phyloP scores from a whole-genome alignment of 2,888 invertebrate genomes.

The Mesopsocus fuscifrons region DNA sequence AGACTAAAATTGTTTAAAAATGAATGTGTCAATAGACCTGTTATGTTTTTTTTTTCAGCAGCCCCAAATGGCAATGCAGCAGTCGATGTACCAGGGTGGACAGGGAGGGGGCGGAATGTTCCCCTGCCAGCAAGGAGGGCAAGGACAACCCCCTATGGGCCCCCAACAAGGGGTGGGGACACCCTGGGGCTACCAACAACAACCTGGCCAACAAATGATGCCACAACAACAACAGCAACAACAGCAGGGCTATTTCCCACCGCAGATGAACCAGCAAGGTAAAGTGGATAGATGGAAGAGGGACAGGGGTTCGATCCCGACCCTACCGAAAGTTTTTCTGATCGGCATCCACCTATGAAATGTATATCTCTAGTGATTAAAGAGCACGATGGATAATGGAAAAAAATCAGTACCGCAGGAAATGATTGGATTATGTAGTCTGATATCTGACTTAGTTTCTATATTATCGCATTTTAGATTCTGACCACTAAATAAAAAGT shows the following conservation, averaged over 20 bases:
- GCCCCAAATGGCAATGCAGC: conserved; percentile 15
- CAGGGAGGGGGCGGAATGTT: conserved; percentile 15
- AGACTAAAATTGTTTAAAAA: too few species aligned
- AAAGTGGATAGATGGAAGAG: conserved; percentile 10
- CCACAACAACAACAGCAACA: conserved; percentile 28
- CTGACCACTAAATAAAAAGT: too few species aligned
- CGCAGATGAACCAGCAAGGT: conserved; percentile 21
- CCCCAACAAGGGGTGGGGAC: conserved; percentile 26
- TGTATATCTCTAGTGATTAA: too few species aligned
- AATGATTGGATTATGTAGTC: too few species aligned
- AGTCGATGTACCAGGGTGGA: conserved; percentile 19
- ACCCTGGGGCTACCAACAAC: conserved; percentile 28
- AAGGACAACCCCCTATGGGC: conserved; percentile 22
- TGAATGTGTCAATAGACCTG: too few species aligned
- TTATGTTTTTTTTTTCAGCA: background rate
- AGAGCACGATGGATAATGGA: too few species aligned
- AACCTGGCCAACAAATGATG: conserved; percentile 26
- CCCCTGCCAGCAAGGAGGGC: conserved; percentile 17
- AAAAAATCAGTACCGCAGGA: too few species aligned
- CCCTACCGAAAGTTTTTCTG: background rate
- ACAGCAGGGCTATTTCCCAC: conserved; percentile 21
- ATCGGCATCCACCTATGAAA: background rate
- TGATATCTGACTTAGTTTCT: too few species aligned
- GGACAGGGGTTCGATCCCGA: too few species aligned
- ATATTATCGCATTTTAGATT: too few species aligned